Evolutionary conservation across 1,140 invertebrate genomes (phyloP).

Genomic region (Littorina saxatilis): DNA sequence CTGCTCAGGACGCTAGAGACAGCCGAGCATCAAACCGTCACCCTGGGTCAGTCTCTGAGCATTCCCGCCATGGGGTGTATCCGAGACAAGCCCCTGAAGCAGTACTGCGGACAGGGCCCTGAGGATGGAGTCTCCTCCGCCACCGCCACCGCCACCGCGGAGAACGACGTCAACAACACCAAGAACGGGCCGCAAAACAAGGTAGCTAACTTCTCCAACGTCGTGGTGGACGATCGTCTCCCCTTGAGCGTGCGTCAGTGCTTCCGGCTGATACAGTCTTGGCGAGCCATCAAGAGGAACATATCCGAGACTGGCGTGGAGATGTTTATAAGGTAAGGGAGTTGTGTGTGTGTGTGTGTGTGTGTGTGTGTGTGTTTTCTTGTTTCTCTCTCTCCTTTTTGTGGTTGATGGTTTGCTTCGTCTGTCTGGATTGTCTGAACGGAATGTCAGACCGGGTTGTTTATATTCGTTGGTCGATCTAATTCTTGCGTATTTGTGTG

Average conservation of each 20-base stretch:
- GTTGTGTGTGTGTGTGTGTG: background rate
- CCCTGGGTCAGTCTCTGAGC: no score
- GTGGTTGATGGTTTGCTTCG: background rate
- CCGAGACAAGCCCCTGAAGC: no score
- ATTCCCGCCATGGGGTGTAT: no score
- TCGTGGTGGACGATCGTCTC: background rate
- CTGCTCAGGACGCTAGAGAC: no score
- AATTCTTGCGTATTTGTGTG: background rate
- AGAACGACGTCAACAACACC: no score
- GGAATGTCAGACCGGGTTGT: no score
- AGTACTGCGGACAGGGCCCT: no score
- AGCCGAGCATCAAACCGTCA: no score
- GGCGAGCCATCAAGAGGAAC: constrained; percentile 23
- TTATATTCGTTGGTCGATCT: background rate
- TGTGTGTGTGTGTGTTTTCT: background rate
- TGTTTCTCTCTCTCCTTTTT: background rate
- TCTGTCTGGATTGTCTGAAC: background rate
- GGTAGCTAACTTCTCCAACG: constrained; percentile 1
- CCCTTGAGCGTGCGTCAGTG: constrained; percentile 2
- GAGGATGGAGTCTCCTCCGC: no score
- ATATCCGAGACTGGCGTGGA: constrained; percentile 4
- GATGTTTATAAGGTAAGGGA: constrained; percentile 20
- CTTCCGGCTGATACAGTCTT: constrained; percentile 12
- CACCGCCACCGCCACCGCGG: no score
- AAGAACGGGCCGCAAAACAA: background rate